phyloP scores from a whole-genome alignment of 2,888 invertebrate genomes.

The Penaeus monodon region DNA sequence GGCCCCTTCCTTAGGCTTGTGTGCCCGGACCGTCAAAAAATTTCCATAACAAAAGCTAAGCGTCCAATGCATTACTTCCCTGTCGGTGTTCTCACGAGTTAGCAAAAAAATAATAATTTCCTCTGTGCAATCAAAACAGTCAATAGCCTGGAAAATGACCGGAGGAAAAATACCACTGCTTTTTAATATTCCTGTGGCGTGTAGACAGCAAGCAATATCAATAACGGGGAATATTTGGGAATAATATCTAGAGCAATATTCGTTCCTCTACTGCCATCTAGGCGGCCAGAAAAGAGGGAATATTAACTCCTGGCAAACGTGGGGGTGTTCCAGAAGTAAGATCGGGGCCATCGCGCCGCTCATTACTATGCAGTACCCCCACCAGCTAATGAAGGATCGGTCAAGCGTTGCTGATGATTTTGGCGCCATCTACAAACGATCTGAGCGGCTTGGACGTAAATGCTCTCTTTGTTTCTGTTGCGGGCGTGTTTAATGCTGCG shows the following conservation, averaged over 20 bases:
- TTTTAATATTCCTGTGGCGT: constrained; percentile 32
- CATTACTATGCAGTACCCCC: constrained; percentile 39
- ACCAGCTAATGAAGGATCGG: constrained; percentile 38
- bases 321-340: constrained; percentile 35
- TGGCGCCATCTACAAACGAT: constrained; percentile 20
- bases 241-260: too few relatives aligned
- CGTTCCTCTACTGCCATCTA: too few relatives aligned
- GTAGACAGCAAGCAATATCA: constrained; percentile 13
- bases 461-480: too few relatives aligned
- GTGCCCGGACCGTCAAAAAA: too few relatives aligned
- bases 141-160: constrained; percentile 38
- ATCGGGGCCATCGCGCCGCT: constrained; percentile 10
- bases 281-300: constrained; percentile 15
- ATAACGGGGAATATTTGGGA: too few relatives aligned
- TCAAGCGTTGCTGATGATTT: constrained; percentile 22
- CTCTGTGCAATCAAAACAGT: constrained; percentile 35
- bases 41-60: too few relatives aligned
- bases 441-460: background rate
- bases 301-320: constrained; percentile 28
- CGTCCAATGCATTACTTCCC: too few relatives aligned
- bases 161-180: constrained; percentile 17
- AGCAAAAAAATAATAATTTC: background rate
- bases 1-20: too few relatives aligned
- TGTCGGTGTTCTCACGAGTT: too few relatives aligned
- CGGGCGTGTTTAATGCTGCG: too few relatives aligned